Base-by-base conservation (phyloP, 2,797 vertebrate species). In the Trachurus trachurus region DNA sequence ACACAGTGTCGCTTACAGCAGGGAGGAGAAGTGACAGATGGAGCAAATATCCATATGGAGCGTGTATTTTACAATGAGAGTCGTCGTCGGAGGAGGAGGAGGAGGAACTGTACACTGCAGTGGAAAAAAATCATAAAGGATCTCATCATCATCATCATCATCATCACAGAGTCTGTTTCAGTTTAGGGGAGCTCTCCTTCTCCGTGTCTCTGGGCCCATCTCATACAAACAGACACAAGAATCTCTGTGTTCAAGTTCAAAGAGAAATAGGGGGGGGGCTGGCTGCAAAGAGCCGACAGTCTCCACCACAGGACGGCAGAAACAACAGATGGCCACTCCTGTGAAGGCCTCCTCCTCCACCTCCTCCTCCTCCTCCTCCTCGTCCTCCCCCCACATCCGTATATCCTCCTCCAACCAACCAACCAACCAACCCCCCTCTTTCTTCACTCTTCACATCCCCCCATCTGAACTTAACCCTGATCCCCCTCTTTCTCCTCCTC, bases 311-410 rank as follows among this genome's bases (percentile, higher is more conserved):
- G 89, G 86, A 90, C 81, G 82, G 89, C 84, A 87, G 90, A 80
- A 89, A 91, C 84, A 89, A 93, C 94, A 94, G 93, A 94, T 94
- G 93, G 92, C 81, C 87, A 88, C 90, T 93, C 89, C 84, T 88
- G 90, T 82, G 76, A 80, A 72, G 71, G 82, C 82, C 86, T 85
- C 87, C 89, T 81, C 87, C 88, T 21, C 90, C 92, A 1, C 26
- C 26, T 26, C 26, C 26, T 26, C 26, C 26, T 81, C 87, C 88
- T 21, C 90, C 92, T 21, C 90, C 92, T 26, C 26, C 26, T 26
- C 26, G 1, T 26, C 26, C 26, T 81, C 87, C 88, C 52, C 90
- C 92, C 89, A 89, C 74, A 85, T 83, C 86, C 82, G 49, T 86
- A 66, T 76, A 84, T 86, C 88, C 80, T 86, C 85, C 68, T 54